Evolutionary conservation across 2,113 vertebrate species (phyloP).

Genomic region (Myrmophylax atrothorax): DNA sequence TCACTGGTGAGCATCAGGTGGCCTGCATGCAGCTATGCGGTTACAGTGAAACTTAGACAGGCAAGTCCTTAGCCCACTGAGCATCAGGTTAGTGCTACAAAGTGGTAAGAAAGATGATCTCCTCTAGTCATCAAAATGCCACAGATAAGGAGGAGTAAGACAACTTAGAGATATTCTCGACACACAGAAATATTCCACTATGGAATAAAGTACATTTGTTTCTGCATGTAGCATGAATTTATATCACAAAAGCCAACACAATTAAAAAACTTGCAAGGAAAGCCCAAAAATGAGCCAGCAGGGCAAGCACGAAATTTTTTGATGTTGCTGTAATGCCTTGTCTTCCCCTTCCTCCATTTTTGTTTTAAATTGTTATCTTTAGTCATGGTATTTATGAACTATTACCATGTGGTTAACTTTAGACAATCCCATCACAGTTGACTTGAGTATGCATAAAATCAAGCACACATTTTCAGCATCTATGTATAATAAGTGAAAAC

Average conservation of each 20-base stretch:
- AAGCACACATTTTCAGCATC: not conserved
- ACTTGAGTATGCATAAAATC: not conserved
- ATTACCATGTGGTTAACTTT: not conserved
- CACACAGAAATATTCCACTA: not conserved
- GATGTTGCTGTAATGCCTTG: not conserved
- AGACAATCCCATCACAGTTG: not conserved
- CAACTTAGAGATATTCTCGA: not conserved
- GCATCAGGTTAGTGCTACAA: not conserved
- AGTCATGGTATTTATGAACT: slow-evolving; percentile 12
- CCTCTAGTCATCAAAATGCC: not conserved
- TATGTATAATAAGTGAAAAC: not conserved
- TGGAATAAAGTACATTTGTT: not conserved
- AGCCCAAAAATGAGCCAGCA: not conserved
- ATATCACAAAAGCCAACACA: not conserved
- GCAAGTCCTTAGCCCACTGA: not conserved
- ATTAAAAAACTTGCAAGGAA: not conserved
- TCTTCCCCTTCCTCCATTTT: not conserved
- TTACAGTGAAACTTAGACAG: not conserved
- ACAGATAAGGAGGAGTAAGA: not conserved
- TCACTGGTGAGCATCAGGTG: not conserved
- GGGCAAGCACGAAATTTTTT: not conserved
- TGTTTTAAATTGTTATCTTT: not conserved
- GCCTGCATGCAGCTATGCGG: not conserved
- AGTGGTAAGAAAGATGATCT: not conserved
- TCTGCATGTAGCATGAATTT: not conserved